Percentiles rank a stretch among this genome's conserved stretches.
Evolutionary conservation across 2,113 vertebrate species (phyloP).

Genomic region (Corapipo altera): DNA sequence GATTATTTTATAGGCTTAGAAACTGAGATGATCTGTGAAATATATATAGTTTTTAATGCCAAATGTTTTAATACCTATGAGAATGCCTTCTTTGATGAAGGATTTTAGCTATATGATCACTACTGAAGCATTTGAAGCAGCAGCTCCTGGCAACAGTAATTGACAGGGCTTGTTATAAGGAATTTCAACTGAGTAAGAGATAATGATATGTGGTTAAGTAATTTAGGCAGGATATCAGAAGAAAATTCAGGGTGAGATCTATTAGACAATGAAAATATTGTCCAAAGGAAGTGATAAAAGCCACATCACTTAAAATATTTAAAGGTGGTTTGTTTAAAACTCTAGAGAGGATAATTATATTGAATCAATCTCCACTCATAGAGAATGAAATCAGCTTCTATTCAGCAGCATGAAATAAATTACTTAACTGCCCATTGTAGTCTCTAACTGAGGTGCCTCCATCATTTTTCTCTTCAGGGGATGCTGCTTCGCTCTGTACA

Average conservation of each 20-base stretch:
- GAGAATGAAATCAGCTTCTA: background rate
- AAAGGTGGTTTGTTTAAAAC: slow-evolving; percentile 29
- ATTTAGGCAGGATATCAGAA: slow-evolving; percentile 36
- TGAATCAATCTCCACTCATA: background rate
- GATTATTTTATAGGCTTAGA: background rate
- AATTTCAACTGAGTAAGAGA: slow-evolving; percentile 41
- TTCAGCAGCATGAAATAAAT: background rate
- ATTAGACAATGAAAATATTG: slow-evolving; percentile 54
- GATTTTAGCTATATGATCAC: background rate
- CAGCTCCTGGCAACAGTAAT: slow-evolving; percentile 10
- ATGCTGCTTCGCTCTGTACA: background rate
- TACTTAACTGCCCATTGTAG: background rate
- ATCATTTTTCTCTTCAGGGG: background rate
- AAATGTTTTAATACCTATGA: background rate
- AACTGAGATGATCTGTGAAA: background rate
- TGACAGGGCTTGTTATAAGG: slow-evolving; percentile 13
- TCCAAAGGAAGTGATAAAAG: slow-evolving; percentile 54
- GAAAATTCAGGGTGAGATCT: slow-evolving; percentile 30
- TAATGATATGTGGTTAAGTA: slow-evolving; percentile 40
- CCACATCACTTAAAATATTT: slow-evolving; percentile 45
- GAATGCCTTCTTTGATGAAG: slow-evolving; percentile 26
- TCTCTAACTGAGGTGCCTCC: background rate
- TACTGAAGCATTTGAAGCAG: slow-evolving; percentile 13
- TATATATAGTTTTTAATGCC: background rate
- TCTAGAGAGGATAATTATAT: slow-evolving; percentile 25